Evolutionary conservation across 2,888 invertebrate species (phyloP).

Genomic region (Pachycephus smyrnensis): DNA sequence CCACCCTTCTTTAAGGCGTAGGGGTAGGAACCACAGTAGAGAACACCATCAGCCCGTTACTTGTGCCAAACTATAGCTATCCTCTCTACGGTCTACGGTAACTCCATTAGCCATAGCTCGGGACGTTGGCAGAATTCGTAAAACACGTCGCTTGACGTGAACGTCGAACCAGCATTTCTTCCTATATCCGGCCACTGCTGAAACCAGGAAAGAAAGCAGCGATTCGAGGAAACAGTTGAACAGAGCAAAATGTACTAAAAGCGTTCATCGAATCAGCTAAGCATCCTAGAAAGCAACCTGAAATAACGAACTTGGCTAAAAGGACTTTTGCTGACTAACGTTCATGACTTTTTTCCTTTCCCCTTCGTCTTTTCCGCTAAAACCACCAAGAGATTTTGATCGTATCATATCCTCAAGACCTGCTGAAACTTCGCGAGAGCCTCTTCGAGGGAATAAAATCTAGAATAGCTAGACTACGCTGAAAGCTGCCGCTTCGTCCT

Average conservation of each 20-base stretch:
- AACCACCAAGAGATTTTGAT: background rate
- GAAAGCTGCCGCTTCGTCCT: background rate
- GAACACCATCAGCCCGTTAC: slow-evolving; percentile 4
- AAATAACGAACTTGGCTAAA: slow-evolving; percentile 7
- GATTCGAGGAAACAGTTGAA: background rate
- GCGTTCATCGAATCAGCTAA: background rate
- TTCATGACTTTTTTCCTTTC: slow-evolving; percentile 17
- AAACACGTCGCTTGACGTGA: slow-evolving; percentile 22
- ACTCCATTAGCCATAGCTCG: slow-evolving; percentile 31
- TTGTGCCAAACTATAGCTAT: background rate
- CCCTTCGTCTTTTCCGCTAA: background rate
- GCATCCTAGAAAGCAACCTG: background rate
- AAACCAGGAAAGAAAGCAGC: background rate
- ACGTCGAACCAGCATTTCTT: slow-evolving; percentile 4
- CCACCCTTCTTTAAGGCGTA: background rate
- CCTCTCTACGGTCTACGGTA: slow-evolving; percentile 17
- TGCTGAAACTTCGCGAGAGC: background rate
- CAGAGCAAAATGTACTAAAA: background rate
- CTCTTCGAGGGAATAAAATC: background rate
- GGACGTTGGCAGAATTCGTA: slow-evolving; percentile 31
- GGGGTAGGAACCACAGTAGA: background rate
- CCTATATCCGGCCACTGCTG: background rate
- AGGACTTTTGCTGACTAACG: slow-evolving; percentile 35
- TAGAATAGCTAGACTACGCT: background rate
- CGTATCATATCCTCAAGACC: background rate